Conservation (phyloP, 2,797 vertebrate genomes). For the Amblyopsis hoosieri region DNA sequence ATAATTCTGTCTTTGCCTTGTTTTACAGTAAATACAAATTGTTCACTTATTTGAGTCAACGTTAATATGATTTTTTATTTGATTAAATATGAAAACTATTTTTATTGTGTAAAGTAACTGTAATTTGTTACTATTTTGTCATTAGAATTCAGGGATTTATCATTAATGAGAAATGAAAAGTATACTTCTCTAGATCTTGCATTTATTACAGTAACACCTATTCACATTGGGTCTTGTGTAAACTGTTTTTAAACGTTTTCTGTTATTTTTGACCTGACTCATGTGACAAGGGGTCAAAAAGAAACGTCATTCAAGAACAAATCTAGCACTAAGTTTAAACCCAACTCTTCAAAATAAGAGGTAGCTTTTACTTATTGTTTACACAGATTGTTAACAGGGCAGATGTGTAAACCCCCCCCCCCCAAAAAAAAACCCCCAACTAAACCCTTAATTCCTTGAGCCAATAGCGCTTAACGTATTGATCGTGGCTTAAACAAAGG, state of each 20-base stretch:
- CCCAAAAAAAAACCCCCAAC: too few species aligned
- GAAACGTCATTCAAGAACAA: slow-evolving; percentile 54
- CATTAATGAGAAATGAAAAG: slow-evolving; percentile 24
- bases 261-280: slow-evolving; percentile 17
- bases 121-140: too few species aligned
- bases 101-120: too few species aligned
- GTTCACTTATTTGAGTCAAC: slow-evolving; percentile 24
- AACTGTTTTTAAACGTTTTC: too few species aligned
- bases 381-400: background rate
- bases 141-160: slow-evolving; percentile 13
- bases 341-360: slow-evolving; percentile 68
- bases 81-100: too few species aligned
- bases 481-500: slow-evolving; percentile 30
- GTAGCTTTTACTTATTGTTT: slow-evolving; percentile 74
- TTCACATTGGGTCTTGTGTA: background rate
- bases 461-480: slow-evolving; percentile 14
- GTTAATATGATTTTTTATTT: slow-evolving; percentile 12
- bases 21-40: slow-evolving; percentile 11
- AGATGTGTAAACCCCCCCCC: too few species aligned
- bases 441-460: background rate
- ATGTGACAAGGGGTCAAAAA: slow-evolving; percentile 39
- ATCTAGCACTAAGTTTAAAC: slow-evolving; percentile 49
- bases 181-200: slow-evolving; percentile 16
- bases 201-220: background rate
- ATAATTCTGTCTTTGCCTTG: background rate